A percentile compares a stretch with the other conserved stretches of the same genome.
Conservation (phyloP, 2,113 vertebrate species). For the Monopterus albus region DNA sequence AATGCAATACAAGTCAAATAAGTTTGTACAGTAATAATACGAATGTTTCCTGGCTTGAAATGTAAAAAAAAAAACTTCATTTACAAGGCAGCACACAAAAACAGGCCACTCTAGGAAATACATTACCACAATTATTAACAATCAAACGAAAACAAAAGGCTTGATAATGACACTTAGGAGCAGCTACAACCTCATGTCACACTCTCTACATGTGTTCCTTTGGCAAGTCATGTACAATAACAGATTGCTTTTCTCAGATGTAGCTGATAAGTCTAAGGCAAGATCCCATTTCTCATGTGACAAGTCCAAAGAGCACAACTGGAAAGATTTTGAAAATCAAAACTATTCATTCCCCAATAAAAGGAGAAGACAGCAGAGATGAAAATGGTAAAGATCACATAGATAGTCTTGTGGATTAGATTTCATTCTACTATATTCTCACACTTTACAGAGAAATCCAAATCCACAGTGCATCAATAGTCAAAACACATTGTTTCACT, state of each 20-base stretch:
- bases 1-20: slow-evolving; percentile 2
- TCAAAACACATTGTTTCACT: neutral
- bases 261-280: neutral
- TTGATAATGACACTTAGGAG: slow-evolving; percentile 25
- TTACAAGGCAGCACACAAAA: slow-evolving; percentile 29
- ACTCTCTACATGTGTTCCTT: neutral
- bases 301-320: neutral
- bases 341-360: neutral
- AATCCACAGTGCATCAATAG: neutral
- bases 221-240: neutral
- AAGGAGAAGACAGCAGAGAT: neutral
- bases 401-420: neutral
- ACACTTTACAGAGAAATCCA: neutral
- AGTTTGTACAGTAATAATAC: too few relatives aligned
- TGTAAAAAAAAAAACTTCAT: neutral
- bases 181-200: slow-evolving; percentile 4
- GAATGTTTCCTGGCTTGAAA: too few relatives aligned
- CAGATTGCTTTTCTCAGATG: neutral
- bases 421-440: neutral
- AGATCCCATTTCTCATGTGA: neutral
- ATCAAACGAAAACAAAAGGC: slow-evolving; percentile 26
- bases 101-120: slow-evolving; percentile 23
- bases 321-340: neutral
- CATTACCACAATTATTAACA: slow-evolving; percentile 15
- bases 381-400: neutral